Base-by-base conservation (phyloP, 1,140 invertebrate species). In the Drosophila nikananu region DNA sequence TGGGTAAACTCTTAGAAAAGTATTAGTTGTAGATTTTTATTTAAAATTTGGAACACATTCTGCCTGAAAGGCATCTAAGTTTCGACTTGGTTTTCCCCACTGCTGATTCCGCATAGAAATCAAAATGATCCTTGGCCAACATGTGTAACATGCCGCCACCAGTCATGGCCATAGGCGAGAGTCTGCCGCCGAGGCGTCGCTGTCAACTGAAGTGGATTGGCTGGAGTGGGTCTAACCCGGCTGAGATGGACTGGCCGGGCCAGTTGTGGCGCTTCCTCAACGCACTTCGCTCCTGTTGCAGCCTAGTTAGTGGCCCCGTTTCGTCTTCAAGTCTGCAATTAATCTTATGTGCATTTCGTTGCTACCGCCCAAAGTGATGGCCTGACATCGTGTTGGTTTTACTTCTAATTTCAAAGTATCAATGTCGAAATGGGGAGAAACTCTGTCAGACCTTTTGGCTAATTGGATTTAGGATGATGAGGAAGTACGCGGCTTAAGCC, bases 81-180 rank as follows among this genome's bases (percentile, higher is more conserved):
- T 44, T 73, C 70, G 67, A 49, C 66, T 76, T 25, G 48, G 13
- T 32, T 57, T 68, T 42, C 32, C 3, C 19, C 25, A 23, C 25
- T 62, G 51, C 46, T 60, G 51, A 76, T 79, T 79, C 64, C 48
- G 64, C 60, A 80, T 80, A 83, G 83, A 86, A 87, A 80, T 87
- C 67, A 74, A 87, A 87, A 61, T 87, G 59, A 84, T 83, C 81
- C 81, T 80, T 73, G 51, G 67, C 42, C 44, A 77, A 80, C 39
- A 78, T 78, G 42, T 57, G 65, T 70, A 44, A 62, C 21, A 52
- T 32, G 41, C 73, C 63, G 54, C 73, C 63, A 61, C 55, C 72
- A 83, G 76, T 66, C 81, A 76, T 79, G 66, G 65, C 58, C 76
- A 80, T 72, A 72, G 73, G 77, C 77, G 77, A 80, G 77, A 73